phyloP scores from a whole-genome alignment of 2,113 vertebrate genomes.

The Hydrochoerus hydrochaeris region DNA sequence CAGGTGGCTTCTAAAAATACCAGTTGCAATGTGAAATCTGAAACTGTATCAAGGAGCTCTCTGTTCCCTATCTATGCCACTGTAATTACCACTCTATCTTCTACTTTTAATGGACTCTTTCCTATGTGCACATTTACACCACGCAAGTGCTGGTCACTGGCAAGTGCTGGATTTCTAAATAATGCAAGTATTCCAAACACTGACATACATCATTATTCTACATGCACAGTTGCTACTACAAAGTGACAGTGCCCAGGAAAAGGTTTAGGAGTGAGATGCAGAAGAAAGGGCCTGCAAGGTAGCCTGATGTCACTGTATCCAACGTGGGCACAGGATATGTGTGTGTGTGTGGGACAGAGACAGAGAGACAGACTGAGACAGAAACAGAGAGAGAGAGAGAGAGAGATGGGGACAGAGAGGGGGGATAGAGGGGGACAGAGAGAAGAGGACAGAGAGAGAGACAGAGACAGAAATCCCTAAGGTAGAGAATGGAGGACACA shows the following conservation, averaged over 20 bases:
- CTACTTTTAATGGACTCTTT: not conserved
- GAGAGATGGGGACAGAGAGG: no score
- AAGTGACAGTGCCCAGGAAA: not conserved
- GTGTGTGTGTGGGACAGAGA: not conserved
- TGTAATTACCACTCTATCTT: not conserved
- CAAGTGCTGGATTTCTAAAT: not conserved
- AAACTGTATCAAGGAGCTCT: not conserved
- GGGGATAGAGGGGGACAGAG: not conserved
- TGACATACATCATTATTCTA: not conserved
- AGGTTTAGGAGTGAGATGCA: not conserved
- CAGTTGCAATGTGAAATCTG: not conserved
- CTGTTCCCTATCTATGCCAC: not conserved
- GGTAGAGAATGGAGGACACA: not conserved
- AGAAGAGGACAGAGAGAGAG: no score
- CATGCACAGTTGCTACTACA: not conserved
- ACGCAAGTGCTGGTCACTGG: not conserved
- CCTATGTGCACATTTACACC: not conserved
- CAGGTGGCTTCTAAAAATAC: not conserved
- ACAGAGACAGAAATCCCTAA: not conserved
- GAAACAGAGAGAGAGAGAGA: not conserved
- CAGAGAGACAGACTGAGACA: not conserved
- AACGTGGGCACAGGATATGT: not conserved
- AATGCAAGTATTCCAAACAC: not conserved
- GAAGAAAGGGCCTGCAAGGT: not conserved
- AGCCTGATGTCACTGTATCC: not conserved